phyloP scores from a whole-genome alignment of 1,140 invertebrate genomes.

The Leptoteleia sp. region DNA sequence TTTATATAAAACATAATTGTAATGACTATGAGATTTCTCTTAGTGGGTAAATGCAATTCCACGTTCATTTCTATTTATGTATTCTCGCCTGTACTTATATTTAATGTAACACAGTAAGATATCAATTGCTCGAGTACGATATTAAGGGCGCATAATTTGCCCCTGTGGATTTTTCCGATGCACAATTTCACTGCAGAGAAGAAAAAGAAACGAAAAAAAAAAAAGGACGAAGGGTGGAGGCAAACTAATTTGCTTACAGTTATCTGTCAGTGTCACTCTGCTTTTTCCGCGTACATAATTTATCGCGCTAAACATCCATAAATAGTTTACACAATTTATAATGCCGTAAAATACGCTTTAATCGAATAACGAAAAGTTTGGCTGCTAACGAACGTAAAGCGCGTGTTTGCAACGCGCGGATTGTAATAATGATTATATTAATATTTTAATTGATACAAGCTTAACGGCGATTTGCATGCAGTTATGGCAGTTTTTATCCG shows the following conservation, averaged over 20 bases:
- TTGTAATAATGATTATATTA: slow-evolving; percentile 34
- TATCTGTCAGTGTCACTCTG: slow-evolving; percentile 22
- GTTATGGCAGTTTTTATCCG: slow-evolving; percentile 31
- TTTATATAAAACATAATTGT: too few relatives aligned
- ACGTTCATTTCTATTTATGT: slow-evolving; percentile 1
- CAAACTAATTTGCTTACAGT: neutral
- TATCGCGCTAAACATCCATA: slow-evolving; percentile 14
- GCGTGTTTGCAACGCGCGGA: slow-evolving; percentile 2
- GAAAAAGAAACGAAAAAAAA: too few relatives aligned
- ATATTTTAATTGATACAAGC: slow-evolving; percentile 41
- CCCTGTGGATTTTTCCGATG: neutral
- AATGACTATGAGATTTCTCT: too few relatives aligned
- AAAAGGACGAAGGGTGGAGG: too few relatives aligned
- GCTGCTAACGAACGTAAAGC: slow-evolving; percentile 18
- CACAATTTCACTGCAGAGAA: neutral
- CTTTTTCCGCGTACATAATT: slow-evolving; percentile 16
- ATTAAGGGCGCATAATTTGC: slow-evolving; percentile 9
- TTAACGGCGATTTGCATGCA: slow-evolving; percentile 34
- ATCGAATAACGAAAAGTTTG: slow-evolving; percentile 1
- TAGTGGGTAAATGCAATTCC: neutral
- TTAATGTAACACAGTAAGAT: slow-evolving; percentile 18
- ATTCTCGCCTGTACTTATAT: slow-evolving; percentile 1
- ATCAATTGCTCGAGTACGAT: slow-evolving; percentile 3
- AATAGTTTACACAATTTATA: slow-evolving; percentile 30
- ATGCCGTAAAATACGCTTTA: slow-evolving; percentile 17